phyloP scores from a whole-genome alignment of 2,888 invertebrate species.

The Hipparchia semele region DNA sequence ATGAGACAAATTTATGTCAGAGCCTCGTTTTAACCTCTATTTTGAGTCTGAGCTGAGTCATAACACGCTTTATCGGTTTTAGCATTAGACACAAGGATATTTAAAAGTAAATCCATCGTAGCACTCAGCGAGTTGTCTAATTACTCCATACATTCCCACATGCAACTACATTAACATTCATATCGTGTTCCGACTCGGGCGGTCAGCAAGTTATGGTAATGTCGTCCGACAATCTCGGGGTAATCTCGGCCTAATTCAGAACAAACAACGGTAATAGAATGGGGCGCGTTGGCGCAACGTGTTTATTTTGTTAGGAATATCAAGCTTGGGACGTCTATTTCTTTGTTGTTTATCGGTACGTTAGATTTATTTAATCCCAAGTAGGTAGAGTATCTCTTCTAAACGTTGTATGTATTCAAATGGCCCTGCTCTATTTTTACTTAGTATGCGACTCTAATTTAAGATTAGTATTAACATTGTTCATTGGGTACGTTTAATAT shows the following conservation, averaged over 20 bases:
- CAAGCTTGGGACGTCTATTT: conserved; percentile 13
- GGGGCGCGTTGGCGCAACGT: conserved; percentile 31
- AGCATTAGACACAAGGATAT: too few relatives aligned
- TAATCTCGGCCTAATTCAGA: conserved; percentile 37
- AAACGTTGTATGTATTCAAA: neutral
- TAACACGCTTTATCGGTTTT: too few relatives aligned
- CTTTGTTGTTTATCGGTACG: conserved; percentile 12
- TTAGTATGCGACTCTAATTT: too few relatives aligned
- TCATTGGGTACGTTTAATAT: too few relatives aligned
- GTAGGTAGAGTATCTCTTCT: neutral
- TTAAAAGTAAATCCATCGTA: neutral
- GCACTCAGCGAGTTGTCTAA: conserved; percentile 21
- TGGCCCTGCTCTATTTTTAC: too few relatives aligned
- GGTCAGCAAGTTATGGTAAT: conserved; percentile 37
- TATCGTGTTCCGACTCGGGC: conserved; percentile 26
- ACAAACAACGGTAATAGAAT: conserved; percentile 37
- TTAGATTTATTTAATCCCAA: neutral
- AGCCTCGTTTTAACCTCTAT: too few relatives aligned
- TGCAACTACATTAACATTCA: conserved; percentile 31
- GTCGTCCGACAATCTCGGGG: conserved; percentile 31
- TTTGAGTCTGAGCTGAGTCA: too few relatives aligned
- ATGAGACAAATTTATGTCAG: too few relatives aligned
- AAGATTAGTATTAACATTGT: too few relatives aligned
- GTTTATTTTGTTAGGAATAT: conserved; percentile 26
- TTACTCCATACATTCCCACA: conserved; percentile 22